A percentile compares a stretch with the other conserved stretches of the same genome.
phyloP scores from a whole-genome alignment of 2,113 vertebrate genomes.

The Saccopteryx bilineata region DNA sequence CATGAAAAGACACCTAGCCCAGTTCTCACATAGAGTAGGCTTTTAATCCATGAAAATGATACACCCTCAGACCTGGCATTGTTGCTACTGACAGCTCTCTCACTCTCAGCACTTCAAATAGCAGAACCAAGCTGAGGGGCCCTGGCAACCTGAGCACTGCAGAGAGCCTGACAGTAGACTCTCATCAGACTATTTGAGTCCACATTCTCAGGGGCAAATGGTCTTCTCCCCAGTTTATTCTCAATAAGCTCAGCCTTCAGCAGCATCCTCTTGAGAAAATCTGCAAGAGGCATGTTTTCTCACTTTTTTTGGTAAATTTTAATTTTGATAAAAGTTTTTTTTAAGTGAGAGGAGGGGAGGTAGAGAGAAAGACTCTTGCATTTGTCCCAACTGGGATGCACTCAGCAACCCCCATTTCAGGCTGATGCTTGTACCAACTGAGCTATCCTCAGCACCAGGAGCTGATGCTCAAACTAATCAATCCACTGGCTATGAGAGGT shows the following conservation, averaged over 20 bases:
- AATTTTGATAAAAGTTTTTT: not conserved
- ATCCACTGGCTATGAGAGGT: too few species aligned
- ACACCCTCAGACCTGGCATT: not conserved
- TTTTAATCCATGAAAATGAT: fast-evolving
- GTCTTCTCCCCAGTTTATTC: not conserved
- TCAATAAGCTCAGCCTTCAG: not conserved
- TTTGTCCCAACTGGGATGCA: too few species aligned
- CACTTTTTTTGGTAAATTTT: not conserved
- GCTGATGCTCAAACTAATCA: too few species aligned
- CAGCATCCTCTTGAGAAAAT: not conserved
- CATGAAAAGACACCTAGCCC: not conserved
- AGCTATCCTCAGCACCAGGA: too few species aligned
- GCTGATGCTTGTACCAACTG: too few species aligned
- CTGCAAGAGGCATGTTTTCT: slow-evolving; percentile 1
- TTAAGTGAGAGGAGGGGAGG: too few species aligned
- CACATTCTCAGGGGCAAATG: fast-evolving
- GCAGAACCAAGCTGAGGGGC: not conserved
- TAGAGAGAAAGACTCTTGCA: too few species aligned
- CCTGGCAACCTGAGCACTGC: too few species aligned
- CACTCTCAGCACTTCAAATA: not conserved
- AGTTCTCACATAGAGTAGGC: not conserved
- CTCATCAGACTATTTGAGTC: fast-evolving
- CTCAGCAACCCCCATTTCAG: too few species aligned
- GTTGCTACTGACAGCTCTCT: too few species aligned
- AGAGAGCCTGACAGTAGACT: not conserved